Base-by-base conservation (phyloP, 2,113 vertebrate genomes). In the Hassar affinis region DNA sequence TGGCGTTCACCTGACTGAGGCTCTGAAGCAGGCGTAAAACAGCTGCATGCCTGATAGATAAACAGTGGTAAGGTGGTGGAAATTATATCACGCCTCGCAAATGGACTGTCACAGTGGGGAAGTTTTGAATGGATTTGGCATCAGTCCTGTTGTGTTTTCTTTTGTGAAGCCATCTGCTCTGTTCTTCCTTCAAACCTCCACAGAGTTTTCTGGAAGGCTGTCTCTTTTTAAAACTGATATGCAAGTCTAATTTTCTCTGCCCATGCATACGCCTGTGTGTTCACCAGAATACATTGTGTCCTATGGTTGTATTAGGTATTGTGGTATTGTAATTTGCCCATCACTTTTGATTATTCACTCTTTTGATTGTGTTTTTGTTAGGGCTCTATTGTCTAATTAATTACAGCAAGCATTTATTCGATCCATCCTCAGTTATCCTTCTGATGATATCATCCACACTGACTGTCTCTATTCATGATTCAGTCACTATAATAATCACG, bases 361-460 rank as follows among this genome's bases (percentile, higher is more conserved):
- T 47, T 38, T 49, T 82, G 6, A n/a, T n/a, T n/a, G n/a, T n/a
- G n/a, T 59, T 72, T 68, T 59, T 56, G 35, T 83, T 42, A 42
- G 9, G 66, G 20, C 66, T 69, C 64, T 66, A 25, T 42, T 66
- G 20, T 74, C 47, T n/a, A 11, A 20, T 33, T 66, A 62, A 83
- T 71, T 52, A 79, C 54, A 72, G 25, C 77, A 84, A 80, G 71
- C 45, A 25, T 51, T 25, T 35, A 59, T 78, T 79, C 61, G 51
- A 76, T 76, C 15, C 42, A 17, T 76, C 30, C 12, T 54, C 33
- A 61, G n/a, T 51, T 33, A 86, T 51, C 35, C 57, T 79, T 71
- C 68, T 64, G 64, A 66, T 25, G 38, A 69, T 79, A 59, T 83
- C 66, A 86, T 86, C 81, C 78, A 35, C 25, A 74, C 11, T 61